Evolutionary conservation across 2,113 vertebrate species (phyloP), one percentile per base, ranked within the genome.

Genomic region (Cryptotis parvus): DNA sequence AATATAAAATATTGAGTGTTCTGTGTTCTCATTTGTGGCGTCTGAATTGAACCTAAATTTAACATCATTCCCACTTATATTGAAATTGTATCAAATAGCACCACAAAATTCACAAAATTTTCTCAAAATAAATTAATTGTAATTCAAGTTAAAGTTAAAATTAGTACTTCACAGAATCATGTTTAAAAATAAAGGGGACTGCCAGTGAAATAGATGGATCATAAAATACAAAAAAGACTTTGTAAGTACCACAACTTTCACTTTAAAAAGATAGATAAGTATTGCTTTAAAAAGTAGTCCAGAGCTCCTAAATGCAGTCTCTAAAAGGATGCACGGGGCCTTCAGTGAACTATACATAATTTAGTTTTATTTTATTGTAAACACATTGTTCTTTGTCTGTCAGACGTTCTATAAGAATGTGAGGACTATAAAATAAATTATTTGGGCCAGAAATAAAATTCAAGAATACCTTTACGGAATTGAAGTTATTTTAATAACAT

Each of bases 81-180:
- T 74, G 22, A 88, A 81, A 61, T 61, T 75, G 4, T 52, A 58
- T 65, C n/a, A 65, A 68, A 52, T 2, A 52, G 11, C 8, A 15
- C 84, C 27, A 33, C 70, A n/a, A 92, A 86, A 87, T 81, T 84
- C 70, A 76, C 37, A 84, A 49, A 84, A 75, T 31, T 0, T 58
- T 52, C 14, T 87, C 55, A 85, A 89, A 92, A 77, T 91, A 65
- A 88, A 77, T 66, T 31, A 76, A 73, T 6, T 90, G 27, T 45
- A 83, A 61, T 87, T 87, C 55, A 52, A 31, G 18, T n/a, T 49
- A 63, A 74, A 61, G 49, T 70, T 61, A 85, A 90, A 86, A 80
- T 73, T 33, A 91, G 66, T 26, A 45, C 2, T 65, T 74, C 41
- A 12, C 49, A 63, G 14, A n/a, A 22, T 45, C 11, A 72, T 69